Evolutionary conservation across 92 coral and sea anemone species (phyloP).

Genomic region (Phenganax marumi): DNA sequence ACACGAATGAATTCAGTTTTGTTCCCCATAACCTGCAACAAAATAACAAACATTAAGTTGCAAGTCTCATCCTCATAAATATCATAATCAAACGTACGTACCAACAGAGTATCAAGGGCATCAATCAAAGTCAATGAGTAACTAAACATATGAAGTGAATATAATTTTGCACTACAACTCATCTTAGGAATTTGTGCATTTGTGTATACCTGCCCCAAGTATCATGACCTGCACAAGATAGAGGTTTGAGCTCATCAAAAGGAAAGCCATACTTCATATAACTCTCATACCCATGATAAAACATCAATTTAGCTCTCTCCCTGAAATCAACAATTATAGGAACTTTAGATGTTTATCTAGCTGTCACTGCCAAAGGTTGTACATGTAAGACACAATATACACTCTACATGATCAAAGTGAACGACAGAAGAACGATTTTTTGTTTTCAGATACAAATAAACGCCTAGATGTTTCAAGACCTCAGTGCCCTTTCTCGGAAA

Average conservation of each 20-base stretch:
- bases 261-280: conserved; percentile 89
- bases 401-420: too few species aligned
- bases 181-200: too few species aligned
- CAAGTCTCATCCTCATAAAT: not conserved
- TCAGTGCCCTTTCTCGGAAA: not conserved
- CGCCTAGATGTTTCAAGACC: not conserved
- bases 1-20: conserved; percentile 78
- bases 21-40: conserved; percentile 82
- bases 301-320: conserved; percentile 78
- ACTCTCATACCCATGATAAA: conserved; percentile 95
- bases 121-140: conserved; percentile 92
- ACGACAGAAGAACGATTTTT: too few species aligned
- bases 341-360: not conserved
- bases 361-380: not conserved
- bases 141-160: conserved; percentile 48
- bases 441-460: not conserved
- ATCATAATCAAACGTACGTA: conserved; percentile 14
- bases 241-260: conserved; percentile 87
- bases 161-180: not conserved
- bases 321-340: conserved; percentile 36
- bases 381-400: not conserved
- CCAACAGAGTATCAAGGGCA: conserved; percentile 93
- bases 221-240: conserved; percentile 91
- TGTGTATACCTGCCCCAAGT: conserved; percentile 93
- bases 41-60: not conserved